Evolutionary conservation across 2,797 vertebrate species (phyloP).

Genomic region (Aphelocoma californica): DNA sequence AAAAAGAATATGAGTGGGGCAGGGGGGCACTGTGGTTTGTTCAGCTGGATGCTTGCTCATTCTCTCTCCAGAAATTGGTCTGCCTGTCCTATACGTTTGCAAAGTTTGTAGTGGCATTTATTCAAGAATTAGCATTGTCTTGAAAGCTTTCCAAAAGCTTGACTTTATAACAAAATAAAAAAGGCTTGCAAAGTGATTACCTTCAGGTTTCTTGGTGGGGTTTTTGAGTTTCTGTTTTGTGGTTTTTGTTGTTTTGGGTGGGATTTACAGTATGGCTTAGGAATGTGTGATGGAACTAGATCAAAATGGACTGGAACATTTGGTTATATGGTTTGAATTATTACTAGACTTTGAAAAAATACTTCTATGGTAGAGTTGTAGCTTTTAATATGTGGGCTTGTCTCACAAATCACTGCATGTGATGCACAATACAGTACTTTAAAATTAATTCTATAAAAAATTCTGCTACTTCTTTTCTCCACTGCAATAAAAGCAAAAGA

Average conservation of each 20-base stretch:
- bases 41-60: slow-evolving; percentile 31
- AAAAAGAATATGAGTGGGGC: background rate
- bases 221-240: background rate
- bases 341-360: background rate
- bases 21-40: background rate
- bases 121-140: slow-evolving; percentile 44
- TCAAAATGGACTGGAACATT: slow-evolving; percentile 18
- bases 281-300: slow-evolving; percentile 33
- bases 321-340: slow-evolving; percentile 5
- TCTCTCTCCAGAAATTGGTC: background rate
- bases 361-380: background rate
- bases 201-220: background rate
- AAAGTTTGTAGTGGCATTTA: slow-evolving; percentile 19
- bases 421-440: background rate
- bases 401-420: background rate
- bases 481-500: background rate
- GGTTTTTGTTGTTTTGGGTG: background rate
- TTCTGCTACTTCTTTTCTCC: background rate
- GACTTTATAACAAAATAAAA: slow-evolving; percentile 36
- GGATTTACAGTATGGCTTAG: background rate
- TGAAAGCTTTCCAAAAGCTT: slow-evolving; percentile 50
- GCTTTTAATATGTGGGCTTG: background rate
- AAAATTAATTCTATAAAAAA: background rate
- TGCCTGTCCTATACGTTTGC: background rate
- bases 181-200: background rate